A percentile compares a stretch with the other conserved stretches of the same genome.
Evolutionary conservation across 2,888 invertebrate species (phyloP).

Genomic region (Masnerella sp.): DNA sequence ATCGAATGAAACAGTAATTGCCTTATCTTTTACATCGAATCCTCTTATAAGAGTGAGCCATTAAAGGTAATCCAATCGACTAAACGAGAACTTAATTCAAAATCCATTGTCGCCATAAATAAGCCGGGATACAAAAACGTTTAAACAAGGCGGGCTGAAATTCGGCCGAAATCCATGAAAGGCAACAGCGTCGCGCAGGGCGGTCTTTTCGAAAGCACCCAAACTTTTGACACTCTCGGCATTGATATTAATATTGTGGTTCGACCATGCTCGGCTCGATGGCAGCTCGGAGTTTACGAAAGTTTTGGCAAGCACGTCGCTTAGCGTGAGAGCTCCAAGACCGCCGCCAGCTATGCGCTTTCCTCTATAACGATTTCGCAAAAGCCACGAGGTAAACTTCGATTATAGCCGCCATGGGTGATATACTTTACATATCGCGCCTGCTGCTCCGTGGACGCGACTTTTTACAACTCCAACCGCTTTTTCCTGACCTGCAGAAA

Average conservation of each 20-base stretch:
- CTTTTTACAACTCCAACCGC: slow-evolving; percentile 44
- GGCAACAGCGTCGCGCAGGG: slow-evolving; percentile 20
- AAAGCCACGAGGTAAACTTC: slow-evolving; percentile 61
- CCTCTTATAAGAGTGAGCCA: background rate
- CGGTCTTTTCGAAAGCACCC: slow-evolving; percentile 43
- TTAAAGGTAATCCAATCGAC: background rate
- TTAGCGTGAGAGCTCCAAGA: slow-evolving; percentile 58
- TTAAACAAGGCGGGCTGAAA: slow-evolving; percentile 10
- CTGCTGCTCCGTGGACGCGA: slow-evolving; percentile 51
- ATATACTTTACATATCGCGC: slow-evolving; percentile 59
- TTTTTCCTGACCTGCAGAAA: background rate
- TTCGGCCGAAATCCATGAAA: slow-evolving; percentile 35
- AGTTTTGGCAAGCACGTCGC: slow-evolving; percentile 62
- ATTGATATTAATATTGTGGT: slow-evolving; percentile 66
- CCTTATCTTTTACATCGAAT: background rate
- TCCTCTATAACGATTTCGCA: slow-evolving; percentile 56
- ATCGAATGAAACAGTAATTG: too few relatives aligned
- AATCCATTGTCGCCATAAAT: slow-evolving; percentile 5
- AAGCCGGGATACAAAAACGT: slow-evolving; percentile 6
- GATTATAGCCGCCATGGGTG: slow-evolving; percentile 57
- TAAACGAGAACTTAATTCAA: slow-evolving; percentile 3
- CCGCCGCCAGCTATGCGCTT: slow-evolving; percentile 56
- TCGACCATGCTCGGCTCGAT: slow-evolving; percentile 53
- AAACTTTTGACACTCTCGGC: slow-evolving; percentile 64
- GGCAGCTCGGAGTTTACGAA: slow-evolving; percentile 56